Evolutionary conservation across 2,797 vertebrate genomes (phyloP).

Genomic region (Parauchenoglanis ngamensis): DNA sequence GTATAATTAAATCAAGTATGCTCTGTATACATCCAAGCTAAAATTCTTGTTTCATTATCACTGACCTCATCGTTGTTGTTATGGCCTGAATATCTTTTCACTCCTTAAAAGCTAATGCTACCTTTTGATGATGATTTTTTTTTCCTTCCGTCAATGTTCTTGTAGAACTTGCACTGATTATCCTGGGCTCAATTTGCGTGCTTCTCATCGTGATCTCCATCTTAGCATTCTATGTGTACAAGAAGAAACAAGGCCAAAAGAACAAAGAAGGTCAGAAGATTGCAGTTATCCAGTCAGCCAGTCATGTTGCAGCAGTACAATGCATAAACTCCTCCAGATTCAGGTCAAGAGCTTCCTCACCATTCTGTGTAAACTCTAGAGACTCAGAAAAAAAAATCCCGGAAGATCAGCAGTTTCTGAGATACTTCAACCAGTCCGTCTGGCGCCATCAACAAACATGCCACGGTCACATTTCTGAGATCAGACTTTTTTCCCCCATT

Average conservation of each 20-base stretch:
- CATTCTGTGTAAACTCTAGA: not conserved
- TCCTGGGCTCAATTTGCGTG: not conserved
- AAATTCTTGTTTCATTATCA: not conserved
- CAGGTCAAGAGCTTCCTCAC: not conserved
- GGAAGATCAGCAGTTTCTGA: not conserved
- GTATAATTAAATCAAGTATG: not conserved
- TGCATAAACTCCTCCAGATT: not conserved
- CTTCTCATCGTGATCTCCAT: not conserved
- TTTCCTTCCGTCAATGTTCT: not conserved
- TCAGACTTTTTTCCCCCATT: not conserved
- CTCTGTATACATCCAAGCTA: not conserved
- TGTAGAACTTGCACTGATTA: not conserved
- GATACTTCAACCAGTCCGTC: not conserved
- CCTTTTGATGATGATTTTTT: not conserved
- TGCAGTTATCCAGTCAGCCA: not conserved
- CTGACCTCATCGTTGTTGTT: not conserved
- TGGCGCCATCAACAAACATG: not conserved
- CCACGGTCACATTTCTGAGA: not conserved
- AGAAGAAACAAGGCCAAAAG: slow-evolving; percentile 9
- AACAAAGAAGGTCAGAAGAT: slow-evolving; percentile 6
- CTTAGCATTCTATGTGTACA: not conserved
- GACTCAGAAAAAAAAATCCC: not conserved
- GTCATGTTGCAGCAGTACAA: not conserved
- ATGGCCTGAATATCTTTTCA: not conserved
- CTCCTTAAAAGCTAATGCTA: not conserved